A percentile compares a stretch with the other conserved stretches of the same genome.
Evolutionary conservation across 2,113 vertebrate species (phyloP).

Genomic region (Stegostoma tigrinum): DNA sequence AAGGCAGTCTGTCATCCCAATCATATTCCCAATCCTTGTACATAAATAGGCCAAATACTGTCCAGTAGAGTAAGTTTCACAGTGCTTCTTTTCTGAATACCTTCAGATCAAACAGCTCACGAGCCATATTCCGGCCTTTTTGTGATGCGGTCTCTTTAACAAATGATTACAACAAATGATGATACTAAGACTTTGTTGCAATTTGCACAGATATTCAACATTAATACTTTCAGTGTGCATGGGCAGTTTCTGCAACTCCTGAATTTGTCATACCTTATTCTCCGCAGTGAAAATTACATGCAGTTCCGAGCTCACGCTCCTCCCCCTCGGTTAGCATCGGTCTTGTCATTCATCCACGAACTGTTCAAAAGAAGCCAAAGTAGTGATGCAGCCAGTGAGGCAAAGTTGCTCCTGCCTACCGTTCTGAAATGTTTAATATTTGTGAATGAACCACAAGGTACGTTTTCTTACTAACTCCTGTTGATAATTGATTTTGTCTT

Average conservation of each 20-base stretch:
- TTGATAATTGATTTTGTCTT: background rate
- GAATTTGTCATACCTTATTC: constrained; percentile 23
- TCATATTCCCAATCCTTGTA: background rate
- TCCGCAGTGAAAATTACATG: constrained; percentile 73
- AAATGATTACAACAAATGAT: background rate
- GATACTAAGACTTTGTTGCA: background rate
- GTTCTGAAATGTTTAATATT: constrained; percentile 77
- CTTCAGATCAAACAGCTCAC: background rate
- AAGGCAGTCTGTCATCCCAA: background rate
- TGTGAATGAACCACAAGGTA: constrained; percentile 82
- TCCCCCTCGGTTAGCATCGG: constrained; percentile 66
- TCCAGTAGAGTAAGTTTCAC: background rate
- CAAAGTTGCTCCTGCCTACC: constrained; percentile 60
- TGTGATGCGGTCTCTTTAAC: background rate
- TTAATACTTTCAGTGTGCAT: background rate
- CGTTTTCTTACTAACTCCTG: constrained; percentile 39
- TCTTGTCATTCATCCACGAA: constrained; percentile 73
- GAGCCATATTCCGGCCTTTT: background rate
- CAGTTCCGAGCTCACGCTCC: constrained; percentile 74
- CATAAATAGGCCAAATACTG: background rate
- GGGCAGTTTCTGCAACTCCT: background rate
- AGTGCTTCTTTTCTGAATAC: background rate
- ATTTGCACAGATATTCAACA: background rate
- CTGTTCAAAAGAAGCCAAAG: constrained; percentile 64
- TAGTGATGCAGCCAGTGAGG: constrained; percentile 56